Evolutionary conservation across 2,797 vertebrate genomes (phyloP).

Genomic region (Luscinia luscinia): DNA sequence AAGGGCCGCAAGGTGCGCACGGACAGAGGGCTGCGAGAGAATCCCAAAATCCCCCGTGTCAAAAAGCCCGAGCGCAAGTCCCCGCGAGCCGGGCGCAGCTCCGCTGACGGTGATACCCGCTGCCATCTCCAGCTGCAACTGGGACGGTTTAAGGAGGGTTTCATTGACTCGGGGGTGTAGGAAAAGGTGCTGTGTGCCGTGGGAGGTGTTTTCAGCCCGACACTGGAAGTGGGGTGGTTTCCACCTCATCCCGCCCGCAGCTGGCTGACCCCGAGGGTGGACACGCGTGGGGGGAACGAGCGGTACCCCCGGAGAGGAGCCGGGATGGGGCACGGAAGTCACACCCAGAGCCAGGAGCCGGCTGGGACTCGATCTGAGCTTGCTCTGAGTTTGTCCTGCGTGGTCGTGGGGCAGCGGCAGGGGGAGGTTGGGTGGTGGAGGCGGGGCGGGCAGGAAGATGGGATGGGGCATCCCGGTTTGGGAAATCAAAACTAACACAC

Average conservation of each 20-base stretch:
- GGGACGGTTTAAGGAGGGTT: constrained; percentile 17
- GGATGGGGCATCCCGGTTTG: neutral
- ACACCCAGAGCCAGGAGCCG: neutral
- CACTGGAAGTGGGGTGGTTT: neutral
- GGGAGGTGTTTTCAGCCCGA: neutral
- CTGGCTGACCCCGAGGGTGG: neutral
- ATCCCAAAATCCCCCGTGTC: neutral
- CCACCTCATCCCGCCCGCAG: neutral
- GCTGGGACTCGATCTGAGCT: neutral
- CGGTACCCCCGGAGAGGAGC: neutral
- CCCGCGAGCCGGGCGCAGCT: neutral
- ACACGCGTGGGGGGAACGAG: neutral
- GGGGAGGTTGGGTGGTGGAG: neutral
- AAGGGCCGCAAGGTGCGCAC: neutral
- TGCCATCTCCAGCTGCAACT: neutral
- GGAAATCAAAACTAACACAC: neutral
- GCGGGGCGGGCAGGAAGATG: neutral
- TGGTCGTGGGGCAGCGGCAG: neutral
- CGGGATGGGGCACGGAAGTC: neutral
- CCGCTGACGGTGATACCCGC: neutral
- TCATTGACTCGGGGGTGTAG: neutral
- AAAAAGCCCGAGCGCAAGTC: neutral
- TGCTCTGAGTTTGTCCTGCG: neutral
- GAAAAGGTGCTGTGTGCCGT: neutral
- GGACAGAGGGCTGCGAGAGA: neutral